phyloP scores from a whole-genome alignment of 2,888 invertebrate genomes.

The Heteromyza rotundicornis region DNA sequence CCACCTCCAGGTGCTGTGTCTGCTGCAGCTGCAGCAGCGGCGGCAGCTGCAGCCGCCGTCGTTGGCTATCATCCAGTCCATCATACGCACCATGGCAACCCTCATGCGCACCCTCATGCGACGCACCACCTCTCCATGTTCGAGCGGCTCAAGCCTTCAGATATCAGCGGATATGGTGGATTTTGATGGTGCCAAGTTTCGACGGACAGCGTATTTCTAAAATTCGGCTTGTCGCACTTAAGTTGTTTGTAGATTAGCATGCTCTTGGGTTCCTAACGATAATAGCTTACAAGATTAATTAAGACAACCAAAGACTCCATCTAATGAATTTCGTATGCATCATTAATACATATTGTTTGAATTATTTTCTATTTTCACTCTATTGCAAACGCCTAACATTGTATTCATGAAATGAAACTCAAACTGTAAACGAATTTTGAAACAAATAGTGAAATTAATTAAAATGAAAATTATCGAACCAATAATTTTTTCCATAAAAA shows the following conservation, averaged over 20 bases:
- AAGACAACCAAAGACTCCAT: conserved; percentile 48
- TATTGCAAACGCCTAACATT: too few species aligned
- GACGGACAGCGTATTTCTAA: background rate
- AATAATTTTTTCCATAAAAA: too few species aligned
- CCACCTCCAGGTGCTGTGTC: conserved; percentile 28
- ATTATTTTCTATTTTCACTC: too few species aligned
- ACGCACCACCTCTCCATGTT: conserved; percentile 63
- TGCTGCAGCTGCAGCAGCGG: conserved; percentile 24
- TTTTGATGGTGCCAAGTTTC: conserved; percentile 56
- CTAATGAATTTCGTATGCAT: conserved; percentile 37
- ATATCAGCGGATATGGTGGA: conserved; percentile 65
- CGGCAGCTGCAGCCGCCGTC: conserved; percentile 23
- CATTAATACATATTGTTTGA: conserved; percentile 26
- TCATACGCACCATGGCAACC: conserved; percentile 32
- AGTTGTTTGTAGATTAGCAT: too few species aligned
- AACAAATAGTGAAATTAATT: too few species aligned
- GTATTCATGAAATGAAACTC: too few species aligned
- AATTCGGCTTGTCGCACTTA: too few species aligned
- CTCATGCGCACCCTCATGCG: conserved; percentile 43
- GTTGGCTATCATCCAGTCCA: conserved; percentile 35
- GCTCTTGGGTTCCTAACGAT: too few species aligned
- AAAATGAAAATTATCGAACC: too few species aligned
- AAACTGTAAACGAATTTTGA: too few species aligned
- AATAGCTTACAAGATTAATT: conserved; percentile 32
- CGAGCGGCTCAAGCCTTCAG: conserved; percentile 64